A percentile compares a stretch with the other conserved stretches of the same genome.
phyloP scores from a whole-genome alignment of 30 jellyfish, hydroid and myxozoan species.

The Mastigias papua region DNA sequence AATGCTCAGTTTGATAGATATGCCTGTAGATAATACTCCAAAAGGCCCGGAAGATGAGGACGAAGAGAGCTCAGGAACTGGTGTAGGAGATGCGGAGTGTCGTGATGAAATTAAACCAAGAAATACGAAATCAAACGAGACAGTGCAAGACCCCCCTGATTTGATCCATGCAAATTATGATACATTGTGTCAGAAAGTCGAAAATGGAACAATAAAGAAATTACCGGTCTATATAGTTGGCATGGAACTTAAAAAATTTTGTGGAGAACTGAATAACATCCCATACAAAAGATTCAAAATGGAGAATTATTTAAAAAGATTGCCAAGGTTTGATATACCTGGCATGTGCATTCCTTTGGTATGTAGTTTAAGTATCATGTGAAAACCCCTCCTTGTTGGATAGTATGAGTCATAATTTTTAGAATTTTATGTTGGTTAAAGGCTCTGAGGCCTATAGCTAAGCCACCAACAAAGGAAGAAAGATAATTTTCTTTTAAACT shows the following conservation, averaged over 20 bases:
- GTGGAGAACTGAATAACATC: slow-evolving; percentile 53
- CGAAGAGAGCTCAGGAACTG: slow-evolving; percentile 52
- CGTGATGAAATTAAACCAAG: slow-evolving; percentile 28
- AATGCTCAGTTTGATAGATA: slow-evolving; percentile 17
- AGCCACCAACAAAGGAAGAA: no score
- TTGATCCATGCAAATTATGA: slow-evolving; percentile 63
- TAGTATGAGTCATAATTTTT: no score
- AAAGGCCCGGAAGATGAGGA: slow-evolving; percentile 75
- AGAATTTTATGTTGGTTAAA: no score
- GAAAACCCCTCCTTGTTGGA: neutral
- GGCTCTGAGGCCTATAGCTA: no score
- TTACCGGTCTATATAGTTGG: slow-evolving; percentile 72
- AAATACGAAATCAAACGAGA: slow-evolving; percentile 37
- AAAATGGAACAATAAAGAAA: slow-evolving; percentile 28
- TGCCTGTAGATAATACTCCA: slow-evolving; percentile 75
- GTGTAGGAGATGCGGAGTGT: neutral
- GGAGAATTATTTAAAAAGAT: slow-evolving; percentile 35
- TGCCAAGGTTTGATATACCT: slow-evolving; percentile 76
- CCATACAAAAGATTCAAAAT: slow-evolving; percentile 62
- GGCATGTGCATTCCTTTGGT: slow-evolving; percentile 80
- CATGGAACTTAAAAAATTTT: slow-evolving; percentile 59
- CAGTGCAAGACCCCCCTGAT: slow-evolving; percentile 11
- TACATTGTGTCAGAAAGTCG: slow-evolving; percentile 45
- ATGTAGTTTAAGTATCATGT: neutral
- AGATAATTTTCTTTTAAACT: no score